Base-by-base conservation (phyloP, 2,888 invertebrate genomes). In the Nasonia oneida region DNA sequence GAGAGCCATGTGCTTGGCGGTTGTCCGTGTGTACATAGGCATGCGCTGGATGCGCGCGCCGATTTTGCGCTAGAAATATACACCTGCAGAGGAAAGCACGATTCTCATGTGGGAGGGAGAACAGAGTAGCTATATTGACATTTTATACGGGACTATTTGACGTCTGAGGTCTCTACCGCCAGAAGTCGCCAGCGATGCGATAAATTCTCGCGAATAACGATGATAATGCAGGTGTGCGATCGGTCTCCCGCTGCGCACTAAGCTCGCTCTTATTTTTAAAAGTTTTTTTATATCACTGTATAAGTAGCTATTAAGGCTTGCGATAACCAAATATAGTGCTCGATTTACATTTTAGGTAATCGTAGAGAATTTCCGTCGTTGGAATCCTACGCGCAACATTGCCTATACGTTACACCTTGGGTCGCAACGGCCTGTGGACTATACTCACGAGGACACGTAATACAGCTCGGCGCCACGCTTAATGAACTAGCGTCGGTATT, bases 171-270 rank as follows among this genome's bases (percentile, higher is more conserved):
- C 18, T 8, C 23, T 39, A 14, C 78, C 78, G 61, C 64, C 47
- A 78, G 78, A 78, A 78, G 78, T 78, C 78, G 78, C 67, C 78
- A 67, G 77, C 61, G 57, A n/a, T 10, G 57, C 18, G n/a, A 47
- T 47, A 18, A 53, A 53, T 15, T 53, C 53, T 18, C 53, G 18
- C 18, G 53, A 18, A 15, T 18, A 15, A 1, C 53, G 18, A 53
- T 18, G 18, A 53, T 53, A 18, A 53, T 53, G 18, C 53, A 53
- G 18, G 53, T 4, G 53, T 53, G 18, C 53, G 18, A 53, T 15
- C 18, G 53, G 18, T 53, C 4, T 18, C 53, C 15, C 15, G 18
- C 18, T 53, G 18, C 5, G 53, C 53, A 53, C 18, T 2, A 3
- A 47, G 47, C 12, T 47, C 10, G 12, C 18, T 53, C 15, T 1